phyloP scores from a whole-genome alignment of 2,888 invertebrate species.

The Acanthosepion lycidas region DNA sequence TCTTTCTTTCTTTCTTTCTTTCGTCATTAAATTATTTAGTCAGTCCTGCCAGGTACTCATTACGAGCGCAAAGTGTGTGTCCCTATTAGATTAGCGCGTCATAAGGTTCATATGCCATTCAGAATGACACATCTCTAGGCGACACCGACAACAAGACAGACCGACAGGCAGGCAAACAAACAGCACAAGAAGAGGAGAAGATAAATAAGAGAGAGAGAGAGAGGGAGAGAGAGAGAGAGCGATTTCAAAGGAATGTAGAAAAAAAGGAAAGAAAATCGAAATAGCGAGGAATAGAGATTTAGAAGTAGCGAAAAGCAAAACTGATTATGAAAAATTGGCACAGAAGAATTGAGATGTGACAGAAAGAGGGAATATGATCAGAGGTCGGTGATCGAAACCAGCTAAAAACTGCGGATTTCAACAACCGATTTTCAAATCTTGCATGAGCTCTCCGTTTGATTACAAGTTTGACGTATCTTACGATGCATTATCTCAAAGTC shows the following conservation, averaged over 20 bases:
- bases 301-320: not conserved
- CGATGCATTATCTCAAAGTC: no score
- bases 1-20: not conserved
- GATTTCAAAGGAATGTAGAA: not conserved
- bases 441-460: no score
- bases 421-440: no score
- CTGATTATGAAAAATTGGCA: not conserved
- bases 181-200: not conserved
- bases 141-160: not conserved
- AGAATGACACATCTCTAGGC: not conserved
- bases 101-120: slow-evolving; percentile 33
- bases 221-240: not conserved
- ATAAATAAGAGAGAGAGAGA: not conserved
- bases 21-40: slow-evolving; percentile 12
- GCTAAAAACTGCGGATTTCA: no score
- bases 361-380: no score
- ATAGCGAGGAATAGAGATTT: not conserved
- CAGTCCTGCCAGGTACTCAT: not conserved
- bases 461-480: no score
- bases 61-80: not conserved
- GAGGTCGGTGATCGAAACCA: no score
- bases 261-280: not conserved
- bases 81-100: slow-evolving; percentile 22
- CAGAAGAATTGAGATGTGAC: no score
- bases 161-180: not conserved